A percentile compares a stretch with the other conserved stretches of the same genome.
Evolutionary conservation across 1,140 invertebrate genomes (phyloP).

Genomic region (Drosophila tsacasi): DNA sequence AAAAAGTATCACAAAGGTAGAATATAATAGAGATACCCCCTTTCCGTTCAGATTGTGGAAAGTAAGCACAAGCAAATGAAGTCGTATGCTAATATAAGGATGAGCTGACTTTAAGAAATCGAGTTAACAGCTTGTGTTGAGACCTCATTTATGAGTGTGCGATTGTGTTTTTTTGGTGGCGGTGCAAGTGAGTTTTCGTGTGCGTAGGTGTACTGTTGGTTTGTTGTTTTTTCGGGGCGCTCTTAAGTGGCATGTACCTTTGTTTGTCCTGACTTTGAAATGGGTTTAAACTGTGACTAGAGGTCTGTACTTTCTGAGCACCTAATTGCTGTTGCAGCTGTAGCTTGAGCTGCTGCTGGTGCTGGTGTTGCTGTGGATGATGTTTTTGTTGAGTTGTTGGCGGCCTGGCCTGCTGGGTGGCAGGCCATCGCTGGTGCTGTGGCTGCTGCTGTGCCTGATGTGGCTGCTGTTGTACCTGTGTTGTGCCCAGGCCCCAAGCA

Average conservation of each 20-base stretch:
- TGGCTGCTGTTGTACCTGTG: constrained; percentile 38
- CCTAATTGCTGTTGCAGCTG: constrained; percentile 70
- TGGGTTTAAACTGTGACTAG: constrained; percentile 83
- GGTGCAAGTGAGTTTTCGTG: constrained; percentile 16
- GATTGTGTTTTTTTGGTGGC: constrained; percentile 19
- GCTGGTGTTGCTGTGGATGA: constrained; percentile 37
- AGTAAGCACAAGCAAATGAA: constrained; percentile 2
- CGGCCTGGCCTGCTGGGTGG: constrained; percentile 32
- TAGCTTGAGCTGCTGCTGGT: constrained; percentile 62
- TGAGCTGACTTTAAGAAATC: background rate
- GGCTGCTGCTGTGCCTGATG: constrained; percentile 36
- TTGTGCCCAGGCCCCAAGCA: constrained; percentile 86
- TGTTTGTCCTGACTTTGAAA: constrained; percentile 77
- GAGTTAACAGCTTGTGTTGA: constrained; percentile 26
- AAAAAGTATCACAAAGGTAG: background rate
- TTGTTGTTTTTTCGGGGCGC: constrained; percentile 17
- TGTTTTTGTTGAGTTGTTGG: constrained; percentile 35
- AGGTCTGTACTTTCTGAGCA: constrained; percentile 73
- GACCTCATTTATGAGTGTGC: constrained; percentile 7
- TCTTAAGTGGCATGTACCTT: constrained; percentile 67
- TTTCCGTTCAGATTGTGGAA: background rate
- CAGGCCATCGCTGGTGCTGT: constrained; percentile 48
- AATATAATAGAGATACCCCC: background rate
- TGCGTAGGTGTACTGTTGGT: constrained; percentile 21
- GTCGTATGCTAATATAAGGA: background rate